phyloP scores from a whole-genome alignment of 1,140 invertebrate genomes.

The Drosophila sp. region DNA sequence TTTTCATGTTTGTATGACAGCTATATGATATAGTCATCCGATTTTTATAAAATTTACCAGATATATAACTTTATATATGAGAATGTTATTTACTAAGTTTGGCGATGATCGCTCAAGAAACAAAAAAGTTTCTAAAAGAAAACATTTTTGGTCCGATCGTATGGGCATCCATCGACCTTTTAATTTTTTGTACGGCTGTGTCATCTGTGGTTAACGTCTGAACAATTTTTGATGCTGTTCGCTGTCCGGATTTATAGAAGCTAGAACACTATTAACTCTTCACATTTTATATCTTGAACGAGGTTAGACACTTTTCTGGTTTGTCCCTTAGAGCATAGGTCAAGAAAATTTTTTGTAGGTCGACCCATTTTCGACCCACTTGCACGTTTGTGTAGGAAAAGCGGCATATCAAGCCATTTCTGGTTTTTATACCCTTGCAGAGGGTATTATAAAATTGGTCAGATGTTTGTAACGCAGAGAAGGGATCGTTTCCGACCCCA shows the following conservation, averaged over 20 bases:
- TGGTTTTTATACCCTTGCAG: not conserved
- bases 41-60: no score
- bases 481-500: no score
- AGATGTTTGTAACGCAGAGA: no score
- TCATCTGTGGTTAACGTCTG: slow-evolving; percentile 1
- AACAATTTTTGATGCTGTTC: slow-evolving; percentile 5
- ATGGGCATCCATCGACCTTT: not conserved
- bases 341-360: not conserved
- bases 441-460: no score
- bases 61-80: no score
- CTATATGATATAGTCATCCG: no score
- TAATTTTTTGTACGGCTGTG: slow-evolving; percentile 3
- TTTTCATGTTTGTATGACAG: no score
- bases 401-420: not conserved
- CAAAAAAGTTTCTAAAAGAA: no score
- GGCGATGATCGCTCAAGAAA: no score
- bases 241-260: not conserved
- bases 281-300: not conserved
- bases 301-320: slow-evolving; percentile 1
- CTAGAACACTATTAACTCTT: slow-evolving; percentile 2
- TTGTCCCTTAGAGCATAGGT: not conserved
- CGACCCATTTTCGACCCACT: not conserved
- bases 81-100: no score
- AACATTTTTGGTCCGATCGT: no score
- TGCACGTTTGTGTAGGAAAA: not conserved